Conservation (phyloP, 2,797 vertebrate species). For the Garrulus glandarius region DNA sequence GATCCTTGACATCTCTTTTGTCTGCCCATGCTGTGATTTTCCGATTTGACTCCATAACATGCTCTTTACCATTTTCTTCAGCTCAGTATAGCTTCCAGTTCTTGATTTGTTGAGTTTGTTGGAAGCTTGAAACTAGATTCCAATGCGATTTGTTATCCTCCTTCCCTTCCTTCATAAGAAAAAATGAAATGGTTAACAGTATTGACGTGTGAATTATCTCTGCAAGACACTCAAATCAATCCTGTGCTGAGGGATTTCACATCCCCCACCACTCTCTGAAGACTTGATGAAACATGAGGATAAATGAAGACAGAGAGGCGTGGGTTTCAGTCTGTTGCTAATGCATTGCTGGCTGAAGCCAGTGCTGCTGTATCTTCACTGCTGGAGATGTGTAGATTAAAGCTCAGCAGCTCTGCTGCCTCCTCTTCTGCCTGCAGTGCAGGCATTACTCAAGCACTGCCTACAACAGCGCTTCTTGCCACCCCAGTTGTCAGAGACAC, state of each 20-base stretch:
- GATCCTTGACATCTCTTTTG: not conserved
- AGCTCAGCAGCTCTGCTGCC: not conserved
- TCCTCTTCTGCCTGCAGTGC: not conserved
- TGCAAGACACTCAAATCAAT: not conserved
- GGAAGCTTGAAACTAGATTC: not conserved
- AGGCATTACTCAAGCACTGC: not conserved
- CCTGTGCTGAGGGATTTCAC: not conserved
- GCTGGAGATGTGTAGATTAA: not conserved
- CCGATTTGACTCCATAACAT: not conserved
- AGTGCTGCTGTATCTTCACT: not conserved
- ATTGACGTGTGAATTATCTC: conserved; percentile 29
- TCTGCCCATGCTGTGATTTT: not conserved
- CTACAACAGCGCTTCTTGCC: not conserved
- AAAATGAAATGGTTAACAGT: conserved; percentile 47
- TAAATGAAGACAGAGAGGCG: not conserved
- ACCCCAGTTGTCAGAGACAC: not conserved
- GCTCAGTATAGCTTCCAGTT: not conserved
- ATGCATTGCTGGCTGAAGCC: not conserved
- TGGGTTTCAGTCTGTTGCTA: not conserved
- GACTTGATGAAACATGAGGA: not conserved
- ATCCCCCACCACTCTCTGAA: not conserved
- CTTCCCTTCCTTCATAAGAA: not conserved
- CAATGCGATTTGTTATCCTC: not conserved
- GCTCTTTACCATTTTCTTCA: not conserved
- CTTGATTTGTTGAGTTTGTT: not conserved